Evolutionary conservation across 2,113 vertebrate species (phyloP).

Genomic region (Meles meles): DNA sequence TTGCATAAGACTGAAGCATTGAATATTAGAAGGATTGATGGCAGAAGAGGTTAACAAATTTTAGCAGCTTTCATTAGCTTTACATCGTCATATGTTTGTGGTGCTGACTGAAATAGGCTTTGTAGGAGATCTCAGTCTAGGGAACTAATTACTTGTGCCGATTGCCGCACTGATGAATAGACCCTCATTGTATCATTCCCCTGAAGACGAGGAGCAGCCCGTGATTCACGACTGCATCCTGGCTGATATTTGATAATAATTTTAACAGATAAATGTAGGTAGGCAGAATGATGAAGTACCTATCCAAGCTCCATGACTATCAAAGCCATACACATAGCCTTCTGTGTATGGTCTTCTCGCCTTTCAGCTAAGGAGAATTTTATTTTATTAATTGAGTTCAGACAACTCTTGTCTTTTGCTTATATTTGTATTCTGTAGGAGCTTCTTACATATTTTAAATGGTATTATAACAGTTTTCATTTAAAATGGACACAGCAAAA

Average conservation of each 20-base stretch:
- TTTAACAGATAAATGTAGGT: conserved; percentile 96
- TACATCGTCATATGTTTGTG: conserved; percentile 88
- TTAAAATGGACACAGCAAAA: background rate
- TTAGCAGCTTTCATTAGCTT: conserved; percentile 90
- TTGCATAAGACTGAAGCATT: conserved; percentile 87
- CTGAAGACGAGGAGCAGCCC: conserved; percentile 85
- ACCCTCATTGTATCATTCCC: conserved; percentile 90
- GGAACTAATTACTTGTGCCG: conserved; percentile 95
- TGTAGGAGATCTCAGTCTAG: conserved; percentile 86
- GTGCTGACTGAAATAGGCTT: conserved; percentile 87
- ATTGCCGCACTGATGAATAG: conserved; percentile 93
- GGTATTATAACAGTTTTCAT: background rate
- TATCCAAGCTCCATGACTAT: conserved; percentile 88
- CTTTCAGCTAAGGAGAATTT: conserved; percentile 76
- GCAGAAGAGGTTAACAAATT: conserved; percentile 87
- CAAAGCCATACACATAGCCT: conserved; percentile 88
- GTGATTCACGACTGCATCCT: conserved; percentile 89
- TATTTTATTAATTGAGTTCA: conserved; percentile 78
- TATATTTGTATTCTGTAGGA: background rate
- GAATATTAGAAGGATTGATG: conserved; percentile 86
- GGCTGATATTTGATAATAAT: conserved; percentile 96
- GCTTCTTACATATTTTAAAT: conserved; percentile 13
- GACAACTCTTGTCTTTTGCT: conserved; percentile 70
- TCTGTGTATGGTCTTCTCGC: conserved; percentile 80
- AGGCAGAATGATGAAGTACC: conserved; percentile 97